Conservation (phyloP, 2,888 invertebrate species). For the Luperina testacea region DNA sequence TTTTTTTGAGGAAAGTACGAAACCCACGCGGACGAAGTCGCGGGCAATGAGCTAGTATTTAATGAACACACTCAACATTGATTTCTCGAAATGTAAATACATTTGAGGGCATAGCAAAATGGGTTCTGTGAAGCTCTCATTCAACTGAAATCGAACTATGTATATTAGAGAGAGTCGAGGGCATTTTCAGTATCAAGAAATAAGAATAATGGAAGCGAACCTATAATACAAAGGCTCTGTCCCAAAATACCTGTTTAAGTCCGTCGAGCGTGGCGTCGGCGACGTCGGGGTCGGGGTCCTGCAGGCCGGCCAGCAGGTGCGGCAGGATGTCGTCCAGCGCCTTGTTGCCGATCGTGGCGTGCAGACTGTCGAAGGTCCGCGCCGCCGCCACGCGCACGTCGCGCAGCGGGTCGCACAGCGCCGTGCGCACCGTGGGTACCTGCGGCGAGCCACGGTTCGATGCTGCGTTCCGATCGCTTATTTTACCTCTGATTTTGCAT, state of each 20-base stretch:
- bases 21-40: no score
- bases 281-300: slow-evolving; percentile 93
- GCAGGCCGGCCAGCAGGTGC: slow-evolving; percentile 94
- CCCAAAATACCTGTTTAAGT: slow-evolving; percentile 92
- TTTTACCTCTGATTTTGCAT: neutral
- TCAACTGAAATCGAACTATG: neutral
- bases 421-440: slow-evolving; percentile 97
- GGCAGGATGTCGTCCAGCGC: slow-evolving; percentile 99
- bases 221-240: neutral
- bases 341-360: slow-evolving; percentile 97
- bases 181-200: neutral
- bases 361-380: slow-evolving; percentile 98
- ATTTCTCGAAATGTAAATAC: neutral
- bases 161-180: neutral
- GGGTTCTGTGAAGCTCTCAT: neutral
- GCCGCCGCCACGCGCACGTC: slow-evolving; percentile 98
- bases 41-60: no score
- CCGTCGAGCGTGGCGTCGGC: slow-evolving; percentile 98
- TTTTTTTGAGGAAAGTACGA: no score
- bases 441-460: slow-evolving; percentile 33
- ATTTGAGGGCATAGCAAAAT: neutral
- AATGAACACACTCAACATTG: neutral
- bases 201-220: neutral
- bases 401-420: slow-evolving; percentile 97
- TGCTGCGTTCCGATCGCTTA: neutral